Percentiles rank a stretch among this genome's conserved stretches.
phyloP scores from a whole-genome alignment of 2,888 invertebrate genomes.

The Pyrrhia umbra region DNA sequence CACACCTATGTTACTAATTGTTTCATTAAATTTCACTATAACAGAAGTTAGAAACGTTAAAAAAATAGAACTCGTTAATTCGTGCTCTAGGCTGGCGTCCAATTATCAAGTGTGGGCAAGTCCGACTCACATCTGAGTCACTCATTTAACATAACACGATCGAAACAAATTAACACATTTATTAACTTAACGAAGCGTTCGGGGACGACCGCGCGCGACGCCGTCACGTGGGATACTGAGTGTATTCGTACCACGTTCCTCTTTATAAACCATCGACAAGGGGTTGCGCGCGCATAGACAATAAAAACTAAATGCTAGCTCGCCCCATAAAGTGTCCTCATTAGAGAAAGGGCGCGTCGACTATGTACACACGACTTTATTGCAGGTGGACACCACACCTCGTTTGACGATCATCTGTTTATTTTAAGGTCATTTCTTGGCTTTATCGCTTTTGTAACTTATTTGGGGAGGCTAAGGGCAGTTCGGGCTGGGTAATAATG shows the following conservation, averaged over 20 bases:
- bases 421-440: constrained; percentile 86
- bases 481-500: constrained; percentile 75
- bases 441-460: constrained; percentile 81
- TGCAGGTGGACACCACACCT: constrained; percentile 82
- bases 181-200: constrained; percentile 69
- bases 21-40: constrained; percentile 70
- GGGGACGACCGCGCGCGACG: constrained; percentile 65
- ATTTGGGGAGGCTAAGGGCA: constrained; percentile 74
- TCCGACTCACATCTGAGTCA: constrained; percentile 75
- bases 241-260: constrained; percentile 69
- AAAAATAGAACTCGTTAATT: constrained; percentile 79
- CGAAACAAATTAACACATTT: constrained; percentile 80
- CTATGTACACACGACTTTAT: constrained; percentile 84
- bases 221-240: constrained; percentile 79
- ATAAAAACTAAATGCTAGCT: constrained; percentile 86
- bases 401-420: constrained; percentile 87
- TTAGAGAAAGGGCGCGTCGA: constrained; percentile 87
- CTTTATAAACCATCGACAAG: constrained; percentile 80
- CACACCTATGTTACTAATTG: constrained; percentile 56
- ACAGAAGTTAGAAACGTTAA: constrained; percentile 61
- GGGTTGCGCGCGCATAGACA: constrained; percentile 87
- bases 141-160: constrained; percentile 77
- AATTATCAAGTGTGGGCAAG: constrained; percentile 83
- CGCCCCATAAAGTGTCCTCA: constrained; percentile 87
- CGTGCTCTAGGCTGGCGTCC: constrained; percentile 80